A percentile compares a stretch with the other conserved stretches of the same genome.
Evolutionary conservation across 2,888 invertebrate species (phyloP).

Genomic region (Diabrotica balteata): DNA sequence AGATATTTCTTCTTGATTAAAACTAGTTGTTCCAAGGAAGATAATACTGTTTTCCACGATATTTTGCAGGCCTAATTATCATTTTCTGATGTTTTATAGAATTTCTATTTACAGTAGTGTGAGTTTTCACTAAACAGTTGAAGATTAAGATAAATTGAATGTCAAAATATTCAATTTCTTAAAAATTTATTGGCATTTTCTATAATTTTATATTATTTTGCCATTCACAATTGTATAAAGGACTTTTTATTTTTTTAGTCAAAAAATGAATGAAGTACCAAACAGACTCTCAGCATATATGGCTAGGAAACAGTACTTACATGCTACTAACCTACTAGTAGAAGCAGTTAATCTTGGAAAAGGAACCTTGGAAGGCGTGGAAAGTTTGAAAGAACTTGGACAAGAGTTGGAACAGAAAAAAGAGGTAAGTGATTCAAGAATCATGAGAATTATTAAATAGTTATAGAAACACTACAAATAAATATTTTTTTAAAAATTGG

Average conservation of each 20-base stretch:
- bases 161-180: no score
- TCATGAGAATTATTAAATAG: background rate
- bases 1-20: no score
- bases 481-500: background rate
- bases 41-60: no score
- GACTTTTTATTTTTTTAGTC: constrained; percentile 60
- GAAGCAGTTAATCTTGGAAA: constrained; percentile 73
- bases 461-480: background rate
- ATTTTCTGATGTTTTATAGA: no score
- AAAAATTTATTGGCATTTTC: no score
- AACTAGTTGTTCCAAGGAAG: no score
- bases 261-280: constrained; percentile 77
- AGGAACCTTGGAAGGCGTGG: constrained; percentile 80
- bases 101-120: no score
- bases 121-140: no score
- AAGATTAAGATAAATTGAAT: no score
- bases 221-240: no score
- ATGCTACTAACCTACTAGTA: constrained; percentile 82
- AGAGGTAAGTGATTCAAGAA: constrained; percentile 59
- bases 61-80: no score
- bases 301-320: constrained; percentile 79
- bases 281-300: constrained; percentile 71
- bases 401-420: constrained; percentile 75
- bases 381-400: constrained; percentile 82
- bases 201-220: no score